Conservation (phyloP, 2,888 invertebrate species). For the Philhelius pedissequus region DNA sequence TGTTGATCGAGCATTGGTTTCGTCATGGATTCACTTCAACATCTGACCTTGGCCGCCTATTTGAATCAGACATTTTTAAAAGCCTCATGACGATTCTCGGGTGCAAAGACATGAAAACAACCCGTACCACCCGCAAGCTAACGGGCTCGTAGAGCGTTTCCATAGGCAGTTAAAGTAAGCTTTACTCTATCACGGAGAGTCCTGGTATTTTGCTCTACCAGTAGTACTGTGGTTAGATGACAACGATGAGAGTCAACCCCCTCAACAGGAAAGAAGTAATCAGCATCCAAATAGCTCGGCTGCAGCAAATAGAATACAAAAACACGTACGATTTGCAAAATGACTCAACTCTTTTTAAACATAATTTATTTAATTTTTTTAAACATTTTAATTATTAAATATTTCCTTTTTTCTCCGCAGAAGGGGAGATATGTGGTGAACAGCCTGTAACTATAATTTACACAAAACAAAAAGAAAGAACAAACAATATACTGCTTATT, state of each 20-base stretch:
- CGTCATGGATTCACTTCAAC: conserved; percentile 75
- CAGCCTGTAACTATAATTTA: too few relatives aligned
- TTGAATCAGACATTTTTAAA: conserved; percentile 32
- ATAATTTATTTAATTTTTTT: too few relatives aligned
- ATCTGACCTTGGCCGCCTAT: conserved; percentile 70
- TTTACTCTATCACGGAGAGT: conserved; percentile 56
- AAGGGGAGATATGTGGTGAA: too few relatives aligned
- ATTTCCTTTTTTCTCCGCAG: too few relatives aligned
- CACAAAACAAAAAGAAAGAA: too few relatives aligned
- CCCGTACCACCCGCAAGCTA: conserved; percentile 67
- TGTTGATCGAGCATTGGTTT: conserved; percentile 27
- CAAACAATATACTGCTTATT: too few relatives aligned
- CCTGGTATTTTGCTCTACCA: conserved; percentile 26
- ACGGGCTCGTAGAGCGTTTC: conserved; percentile 76
- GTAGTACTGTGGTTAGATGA: conserved; percentile 33
- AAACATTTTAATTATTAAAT: too few relatives aligned
- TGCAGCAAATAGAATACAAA: too few relatives aligned
- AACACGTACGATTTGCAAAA: too few relatives aligned
- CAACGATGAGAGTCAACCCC: conserved; percentile 16
- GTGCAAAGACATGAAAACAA: conserved; percentile 18
- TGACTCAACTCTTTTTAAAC: too few relatives aligned
- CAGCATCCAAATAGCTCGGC: neutral
- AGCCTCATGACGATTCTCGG: conserved; percentile 27
- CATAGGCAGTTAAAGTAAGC: conserved; percentile 25
- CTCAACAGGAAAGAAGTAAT: conserved; percentile 26